phyloP scores from a whole-genome alignment of 1,140 invertebrate species.

The Drosophila navojoa region DNA sequence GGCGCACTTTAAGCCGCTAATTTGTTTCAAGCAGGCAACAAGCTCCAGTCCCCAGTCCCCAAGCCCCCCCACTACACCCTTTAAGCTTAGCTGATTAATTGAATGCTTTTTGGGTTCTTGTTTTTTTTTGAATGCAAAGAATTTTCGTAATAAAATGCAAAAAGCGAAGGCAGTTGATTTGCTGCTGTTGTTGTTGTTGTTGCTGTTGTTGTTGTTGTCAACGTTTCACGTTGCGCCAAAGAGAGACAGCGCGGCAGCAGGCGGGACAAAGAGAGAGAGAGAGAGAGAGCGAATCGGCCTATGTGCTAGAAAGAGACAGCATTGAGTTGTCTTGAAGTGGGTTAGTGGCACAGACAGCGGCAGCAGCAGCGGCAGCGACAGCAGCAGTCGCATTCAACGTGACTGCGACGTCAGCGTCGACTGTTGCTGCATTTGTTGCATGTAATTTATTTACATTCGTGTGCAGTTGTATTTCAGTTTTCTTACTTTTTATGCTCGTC shows the following conservation, averaged over 20 bases:
- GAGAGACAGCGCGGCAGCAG: conserved; percentile 25
- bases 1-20: conserved; percentile 59
- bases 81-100: conserved; percentile 39
- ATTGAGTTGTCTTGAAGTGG: conserved; percentile 69
- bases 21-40: conserved; percentile 40
- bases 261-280: neutral
- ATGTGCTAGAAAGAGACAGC: conserved; percentile 28
- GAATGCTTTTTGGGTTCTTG: conserved; percentile 37
- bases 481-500: conserved; percentile 6
- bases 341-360: conserved; percentile 69
- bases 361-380: conserved; percentile 2
- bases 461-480: conserved; percentile 16
- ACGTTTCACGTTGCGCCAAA: conserved; percentile 65
- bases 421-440: conserved; percentile 62
- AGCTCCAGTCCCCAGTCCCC: neutral
- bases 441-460: conserved; percentile 74
- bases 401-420: conserved; percentile 47
- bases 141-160: conserved; percentile 65
- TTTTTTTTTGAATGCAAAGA: conserved; percentile 30
- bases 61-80: neutral
- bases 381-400: conserved; percentile 52
- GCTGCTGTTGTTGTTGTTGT: conserved; percentile 27
- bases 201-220: conserved; percentile 49
- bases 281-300: neutral
- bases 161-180: conserved; percentile 31